Conservation (phyloP, 2,113 vertebrate species). For the Tachycineta bicolor region DNA sequence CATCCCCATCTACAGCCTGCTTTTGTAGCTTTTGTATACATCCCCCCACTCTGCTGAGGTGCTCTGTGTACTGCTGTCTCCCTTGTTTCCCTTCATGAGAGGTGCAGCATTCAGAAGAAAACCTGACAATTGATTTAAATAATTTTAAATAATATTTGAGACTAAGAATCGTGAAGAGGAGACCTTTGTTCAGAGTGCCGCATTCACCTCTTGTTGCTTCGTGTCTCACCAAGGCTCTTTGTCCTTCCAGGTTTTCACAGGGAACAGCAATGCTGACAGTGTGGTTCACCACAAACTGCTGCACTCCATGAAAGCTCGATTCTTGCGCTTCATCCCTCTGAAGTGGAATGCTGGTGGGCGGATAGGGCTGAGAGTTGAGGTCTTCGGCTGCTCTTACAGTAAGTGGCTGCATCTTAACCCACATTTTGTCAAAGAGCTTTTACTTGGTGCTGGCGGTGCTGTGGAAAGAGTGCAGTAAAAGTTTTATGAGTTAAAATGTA, state of each 20-base stretch:
- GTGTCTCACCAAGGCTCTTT: not conserved
- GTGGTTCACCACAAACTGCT: slow-evolving; percentile 87
- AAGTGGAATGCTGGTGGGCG: slow-evolving; percentile 84
- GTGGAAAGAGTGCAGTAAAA: not conserved
- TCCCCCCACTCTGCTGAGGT: rapidly evolving
- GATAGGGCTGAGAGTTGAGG: slow-evolving; percentile 88
- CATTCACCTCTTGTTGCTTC: not conserved
- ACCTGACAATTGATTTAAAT: not conserved
- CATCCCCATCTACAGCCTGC: not conserved
- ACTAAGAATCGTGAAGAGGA: not conserved
- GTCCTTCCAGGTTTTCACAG: slow-evolving; percentile 82
- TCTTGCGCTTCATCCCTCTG: slow-evolving; percentile 88
- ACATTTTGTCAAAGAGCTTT: not conserved
- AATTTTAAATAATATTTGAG: not conserved
- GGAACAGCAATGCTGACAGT: slow-evolving; percentile 87
- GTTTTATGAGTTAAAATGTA: not conserved
- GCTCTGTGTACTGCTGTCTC: not conserved
- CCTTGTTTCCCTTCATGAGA: not conserved
- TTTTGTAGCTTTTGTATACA: not conserved
- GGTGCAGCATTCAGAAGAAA: not conserved
- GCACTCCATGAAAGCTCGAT: slow-evolving; percentile 85
- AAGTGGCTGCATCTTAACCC: slow-evolving; percentile 68
- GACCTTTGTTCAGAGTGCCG: not conserved
- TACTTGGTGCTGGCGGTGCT: not conserved
- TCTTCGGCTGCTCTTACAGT: slow-evolving; percentile 92